Conservation (phyloP, 2,888 invertebrate species). For the Cheilosia variabilis region DNA sequence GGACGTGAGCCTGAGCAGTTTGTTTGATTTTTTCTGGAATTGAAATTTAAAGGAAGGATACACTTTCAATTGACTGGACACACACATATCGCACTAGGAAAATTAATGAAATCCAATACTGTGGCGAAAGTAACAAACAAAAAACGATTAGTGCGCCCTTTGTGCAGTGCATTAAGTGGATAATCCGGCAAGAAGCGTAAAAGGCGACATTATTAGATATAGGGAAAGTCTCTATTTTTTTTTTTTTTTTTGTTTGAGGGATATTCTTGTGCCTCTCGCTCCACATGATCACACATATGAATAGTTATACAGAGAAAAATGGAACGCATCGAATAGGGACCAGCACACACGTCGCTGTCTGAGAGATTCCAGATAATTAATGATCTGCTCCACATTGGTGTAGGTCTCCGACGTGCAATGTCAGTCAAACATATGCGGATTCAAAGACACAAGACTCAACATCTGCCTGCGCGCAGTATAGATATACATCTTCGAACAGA, state of each 20-base stretch:
- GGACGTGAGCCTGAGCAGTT: slow-evolving; percentile 27
- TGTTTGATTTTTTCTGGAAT: slow-evolving; percentile 40
- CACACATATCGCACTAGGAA: slow-evolving; percentile 49
- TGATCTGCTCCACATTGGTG: slow-evolving; percentile 82
- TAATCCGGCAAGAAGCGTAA: slow-evolving; percentile 73
- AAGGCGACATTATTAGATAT: slow-evolving; percentile 73
- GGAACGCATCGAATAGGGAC: slow-evolving; percentile 71
- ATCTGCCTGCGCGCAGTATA: slow-evolving; percentile 61
- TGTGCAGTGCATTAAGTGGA: slow-evolving; percentile 73
- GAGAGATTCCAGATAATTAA: slow-evolving; percentile 81
- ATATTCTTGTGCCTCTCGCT: slow-evolving; percentile 45
- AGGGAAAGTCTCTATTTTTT: slow-evolving; percentile 54
- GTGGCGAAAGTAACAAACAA: slow-evolving; percentile 26
- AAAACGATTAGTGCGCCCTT: slow-evolving; percentile 71
- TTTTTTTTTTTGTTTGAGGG: slow-evolving; percentile 7
- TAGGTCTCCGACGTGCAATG: slow-evolving; percentile 74
- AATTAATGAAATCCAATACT: slow-evolving; percentile 68
- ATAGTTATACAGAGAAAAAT: slow-evolving; percentile 68
- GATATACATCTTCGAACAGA: slow-evolving; percentile 42
- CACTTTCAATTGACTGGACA: slow-evolving; percentile 58
- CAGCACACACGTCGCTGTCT: slow-evolving; percentile 72
- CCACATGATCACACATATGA: slow-evolving; percentile 68
- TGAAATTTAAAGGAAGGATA: slow-evolving; percentile 55
- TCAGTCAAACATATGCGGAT: slow-evolving; percentile 75
- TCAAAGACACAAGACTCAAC: slow-evolving; percentile 66